Evolutionary conservation across 1,140 invertebrate genomes (phyloP).

Genomic region (Macrobrachium nipponense): DNA sequence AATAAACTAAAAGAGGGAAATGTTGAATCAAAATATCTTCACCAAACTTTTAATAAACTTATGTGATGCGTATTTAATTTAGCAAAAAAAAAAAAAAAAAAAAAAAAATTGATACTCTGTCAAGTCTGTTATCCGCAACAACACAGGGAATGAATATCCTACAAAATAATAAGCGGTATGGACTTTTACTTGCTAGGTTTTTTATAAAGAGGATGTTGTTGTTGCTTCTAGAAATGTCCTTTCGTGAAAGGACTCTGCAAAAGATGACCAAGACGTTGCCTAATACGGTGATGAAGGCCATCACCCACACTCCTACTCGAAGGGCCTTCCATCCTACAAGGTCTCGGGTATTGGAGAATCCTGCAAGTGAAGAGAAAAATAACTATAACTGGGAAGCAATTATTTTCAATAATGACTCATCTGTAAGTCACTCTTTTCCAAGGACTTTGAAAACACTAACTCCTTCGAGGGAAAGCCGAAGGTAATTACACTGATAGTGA

Average conservation of each 20-base stretch:
- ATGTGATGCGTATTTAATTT: no score
- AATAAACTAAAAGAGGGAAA: no score
- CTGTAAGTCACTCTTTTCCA: no score
- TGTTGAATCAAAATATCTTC: no score
- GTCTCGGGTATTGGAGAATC: conserved; percentile 68
- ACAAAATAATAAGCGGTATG: not conserved
- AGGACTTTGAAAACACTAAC: no score
- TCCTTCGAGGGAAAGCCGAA: no score
- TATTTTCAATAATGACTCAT: not conserved
- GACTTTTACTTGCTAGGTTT: conserved; percentile 76
- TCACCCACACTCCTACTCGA: conserved; percentile 79
- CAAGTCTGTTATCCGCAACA: not conserved
- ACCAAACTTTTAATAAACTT: no score
- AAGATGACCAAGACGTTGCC: conserved; percentile 79
- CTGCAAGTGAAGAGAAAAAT: not conserved
- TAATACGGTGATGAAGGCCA: conserved; percentile 76
- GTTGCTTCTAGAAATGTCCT: conserved; percentile 65
- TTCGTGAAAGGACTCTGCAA: conserved; percentile 70
- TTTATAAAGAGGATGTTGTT: conserved; percentile 75
- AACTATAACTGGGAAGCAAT: not conserved
- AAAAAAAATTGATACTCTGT: not conserved
- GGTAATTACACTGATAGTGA: no score
- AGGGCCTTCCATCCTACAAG: conserved; percentile 76
- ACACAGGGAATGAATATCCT: no score
- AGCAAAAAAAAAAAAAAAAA: no score